Evolutionary conservation across 2,113 vertebrate genomes (phyloP).

Genomic region (Stictonetta naevosa): DNA sequence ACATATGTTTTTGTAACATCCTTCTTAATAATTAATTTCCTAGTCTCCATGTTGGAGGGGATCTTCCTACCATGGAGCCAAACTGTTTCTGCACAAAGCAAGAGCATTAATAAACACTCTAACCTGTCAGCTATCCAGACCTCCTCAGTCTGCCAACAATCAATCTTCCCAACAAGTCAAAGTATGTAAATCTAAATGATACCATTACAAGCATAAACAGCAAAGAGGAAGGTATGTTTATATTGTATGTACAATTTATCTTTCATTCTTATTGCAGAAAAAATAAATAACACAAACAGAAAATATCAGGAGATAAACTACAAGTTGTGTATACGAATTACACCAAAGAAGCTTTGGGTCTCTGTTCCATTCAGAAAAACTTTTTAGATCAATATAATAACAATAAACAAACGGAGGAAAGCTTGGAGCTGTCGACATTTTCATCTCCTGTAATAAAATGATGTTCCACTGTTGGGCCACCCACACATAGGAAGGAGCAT

Average conservation of each 20-base stretch:
- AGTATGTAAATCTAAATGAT: not conserved
- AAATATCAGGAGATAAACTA: not conserved
- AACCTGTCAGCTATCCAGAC: not conserved
- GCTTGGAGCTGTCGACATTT: not conserved
- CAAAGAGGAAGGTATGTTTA: not conserved
- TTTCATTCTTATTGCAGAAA: not conserved
- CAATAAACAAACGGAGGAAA: not conserved
- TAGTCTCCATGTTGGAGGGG: conserved; percentile 26
- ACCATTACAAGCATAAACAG: not conserved
- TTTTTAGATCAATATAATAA: not conserved
- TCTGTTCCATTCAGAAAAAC: not conserved
- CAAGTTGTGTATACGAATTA: not conserved
- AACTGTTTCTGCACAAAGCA: not conserved
- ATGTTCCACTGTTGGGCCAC: not conserved
- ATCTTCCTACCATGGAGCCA: conserved; percentile 45
- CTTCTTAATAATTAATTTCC: conserved; percentile 66
- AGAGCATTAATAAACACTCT: conserved; percentile 8
- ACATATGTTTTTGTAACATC: conserved; percentile 55
- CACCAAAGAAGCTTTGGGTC: not conserved
- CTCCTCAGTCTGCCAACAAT: not conserved
- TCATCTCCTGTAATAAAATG: not conserved
- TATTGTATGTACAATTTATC: not conserved
- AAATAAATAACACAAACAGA: not conserved
- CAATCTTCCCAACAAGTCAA: conserved; percentile 14
- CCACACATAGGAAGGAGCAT: not conserved